Conservation (phyloP, 2,888 invertebrate genomes). For the Acleris literana region DNA sequence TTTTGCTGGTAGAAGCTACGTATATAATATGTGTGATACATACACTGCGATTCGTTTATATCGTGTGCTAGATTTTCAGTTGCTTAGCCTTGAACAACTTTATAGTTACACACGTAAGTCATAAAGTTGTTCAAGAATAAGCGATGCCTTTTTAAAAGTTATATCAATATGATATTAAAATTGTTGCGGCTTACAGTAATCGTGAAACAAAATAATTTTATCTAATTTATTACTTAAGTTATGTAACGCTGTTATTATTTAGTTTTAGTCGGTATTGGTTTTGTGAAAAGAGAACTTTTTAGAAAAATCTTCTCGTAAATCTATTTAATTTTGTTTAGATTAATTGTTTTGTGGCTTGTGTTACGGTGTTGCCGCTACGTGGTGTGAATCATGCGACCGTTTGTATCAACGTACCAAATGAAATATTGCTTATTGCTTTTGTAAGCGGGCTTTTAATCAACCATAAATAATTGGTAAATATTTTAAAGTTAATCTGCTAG, state of each 20-base stretch:
- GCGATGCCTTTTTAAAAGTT: conserved; percentile 58
- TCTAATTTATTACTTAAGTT: conserved; percentile 76
- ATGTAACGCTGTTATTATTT: conserved; percentile 66
- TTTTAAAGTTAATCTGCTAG: conserved; percentile 19
- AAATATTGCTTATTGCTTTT: conserved; percentile 5
- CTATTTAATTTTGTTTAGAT: conserved; percentile 55
- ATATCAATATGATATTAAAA: conserved; percentile 79
- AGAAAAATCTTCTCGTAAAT: conserved; percentile 53
- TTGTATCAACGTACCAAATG: not conserved
- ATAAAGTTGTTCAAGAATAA: conserved; percentile 54
- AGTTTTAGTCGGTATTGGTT: conserved; percentile 55
- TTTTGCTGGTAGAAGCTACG: conserved; percentile 78
- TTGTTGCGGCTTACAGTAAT: conserved; percentile 74
- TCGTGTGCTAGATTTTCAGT: conserved; percentile 48
- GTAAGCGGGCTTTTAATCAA: not conserved
- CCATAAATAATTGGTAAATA: not conserved
- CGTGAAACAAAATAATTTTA: conserved; percentile 60
- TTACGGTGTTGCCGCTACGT: conserved; percentile 47
- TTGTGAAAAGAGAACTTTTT: conserved; percentile 62
- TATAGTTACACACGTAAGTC: conserved; percentile 25
- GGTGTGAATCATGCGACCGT: not conserved
- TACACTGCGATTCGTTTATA: conserved; percentile 69
- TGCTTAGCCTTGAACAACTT: conserved; percentile 23
- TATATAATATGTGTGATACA: conserved; percentile 77
- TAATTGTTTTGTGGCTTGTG: conserved; percentile 52